Conservation (phyloP, 2,113 vertebrate genomes). For the Chrysemys picta region DNA sequence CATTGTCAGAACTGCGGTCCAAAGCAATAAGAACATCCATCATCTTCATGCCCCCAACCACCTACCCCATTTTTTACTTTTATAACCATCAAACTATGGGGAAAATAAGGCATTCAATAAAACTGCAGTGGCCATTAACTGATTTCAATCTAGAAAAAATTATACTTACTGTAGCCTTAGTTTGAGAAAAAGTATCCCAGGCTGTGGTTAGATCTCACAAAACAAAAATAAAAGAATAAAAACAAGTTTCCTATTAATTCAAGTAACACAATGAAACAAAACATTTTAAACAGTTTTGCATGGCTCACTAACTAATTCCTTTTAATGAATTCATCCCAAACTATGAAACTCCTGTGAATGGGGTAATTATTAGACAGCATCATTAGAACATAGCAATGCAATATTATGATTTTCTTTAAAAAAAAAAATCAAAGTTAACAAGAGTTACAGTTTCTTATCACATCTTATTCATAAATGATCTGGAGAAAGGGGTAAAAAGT, state of each 20-base stretch:
- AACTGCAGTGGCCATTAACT: background rate
- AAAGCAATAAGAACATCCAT: background rate
- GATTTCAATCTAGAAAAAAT: background rate
- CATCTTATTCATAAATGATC: background rate
- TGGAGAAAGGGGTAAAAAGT: no score
- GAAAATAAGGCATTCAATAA: background rate
- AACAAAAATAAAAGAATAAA: constrained; percentile 37
- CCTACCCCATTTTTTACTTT: background rate
- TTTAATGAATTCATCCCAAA: background rate
- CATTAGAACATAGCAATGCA: background rate
- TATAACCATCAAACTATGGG: background rate
- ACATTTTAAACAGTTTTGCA: background rate
- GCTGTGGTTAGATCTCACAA: constrained; percentile 83
- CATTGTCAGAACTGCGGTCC: background rate
- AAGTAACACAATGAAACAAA: constrained; percentile 28
- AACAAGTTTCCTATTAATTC: constrained; percentile 38
- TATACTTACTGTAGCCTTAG: constrained; percentile 94
- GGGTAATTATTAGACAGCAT: background rate
- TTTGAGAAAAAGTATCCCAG: constrained; percentile 88
- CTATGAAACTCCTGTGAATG: background rate
- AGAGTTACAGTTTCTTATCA: background rate
- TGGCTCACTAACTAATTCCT: background rate
- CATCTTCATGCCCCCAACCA: rapidly evolving
- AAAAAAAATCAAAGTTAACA: background rate
- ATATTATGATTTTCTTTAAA: background rate